Evolutionary conservation across 1,140 invertebrate species (phyloP).

Genomic region (Zaprionus nigranus): DNA sequence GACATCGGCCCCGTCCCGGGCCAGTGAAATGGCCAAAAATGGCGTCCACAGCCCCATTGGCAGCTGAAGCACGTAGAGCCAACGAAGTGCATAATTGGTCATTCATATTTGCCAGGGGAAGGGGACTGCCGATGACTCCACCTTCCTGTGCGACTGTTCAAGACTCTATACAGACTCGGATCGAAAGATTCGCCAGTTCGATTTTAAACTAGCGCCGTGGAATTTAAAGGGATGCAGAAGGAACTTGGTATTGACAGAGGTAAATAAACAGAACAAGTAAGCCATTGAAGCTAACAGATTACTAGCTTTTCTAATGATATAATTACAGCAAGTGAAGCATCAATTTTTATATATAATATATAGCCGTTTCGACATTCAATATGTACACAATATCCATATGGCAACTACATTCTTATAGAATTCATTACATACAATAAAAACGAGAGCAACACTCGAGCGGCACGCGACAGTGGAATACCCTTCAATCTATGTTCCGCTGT

Average conservation of each 20-base stretch:
- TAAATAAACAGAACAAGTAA: neutral
- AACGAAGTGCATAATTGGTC: conserved; percentile 81
- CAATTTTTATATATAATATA: too few species aligned
- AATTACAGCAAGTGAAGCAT: too few species aligned
- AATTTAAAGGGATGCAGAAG: neutral
- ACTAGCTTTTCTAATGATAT: too few species aligned
- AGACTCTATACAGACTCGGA: neutral
- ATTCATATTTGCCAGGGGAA: conserved; percentile 69
- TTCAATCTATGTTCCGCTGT: too few species aligned
- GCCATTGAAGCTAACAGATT: too few species aligned
- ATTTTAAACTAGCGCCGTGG: neutral
- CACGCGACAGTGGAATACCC: too few species aligned
- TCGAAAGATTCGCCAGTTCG: neutral
- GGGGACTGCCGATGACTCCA: conserved; percentile 2
- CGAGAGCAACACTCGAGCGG: too few species aligned
- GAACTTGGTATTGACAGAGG: neutral
- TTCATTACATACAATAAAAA: too few species aligned
- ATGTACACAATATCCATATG: too few species aligned
- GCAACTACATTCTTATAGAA: too few species aligned
- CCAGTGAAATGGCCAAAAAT: conserved; percentile 38
- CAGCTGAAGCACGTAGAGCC: conserved; percentile 72
- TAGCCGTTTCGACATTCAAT: too few species aligned
- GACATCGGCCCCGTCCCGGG: conserved; percentile 40
- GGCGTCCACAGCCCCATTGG: conserved; percentile 53
- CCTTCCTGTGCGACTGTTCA: conserved; percentile 11